phyloP scores from a whole-genome alignment of 2,113 vertebrate species.

The Barnardius zonarius region DNA sequence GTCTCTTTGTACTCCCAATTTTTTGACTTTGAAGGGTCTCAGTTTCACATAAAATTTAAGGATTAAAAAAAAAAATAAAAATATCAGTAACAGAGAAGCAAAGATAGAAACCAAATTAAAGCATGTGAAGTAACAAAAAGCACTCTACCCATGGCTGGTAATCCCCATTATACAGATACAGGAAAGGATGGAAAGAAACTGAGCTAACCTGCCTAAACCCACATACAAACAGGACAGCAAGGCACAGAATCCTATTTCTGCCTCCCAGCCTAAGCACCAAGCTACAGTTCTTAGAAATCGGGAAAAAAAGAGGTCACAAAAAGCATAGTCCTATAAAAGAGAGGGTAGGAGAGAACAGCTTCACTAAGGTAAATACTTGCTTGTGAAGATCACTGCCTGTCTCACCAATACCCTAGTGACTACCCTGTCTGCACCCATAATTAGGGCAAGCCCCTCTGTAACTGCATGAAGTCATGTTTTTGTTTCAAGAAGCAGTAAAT shows the following conservation, averaged over 20 bases:
- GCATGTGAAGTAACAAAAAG: not conserved
- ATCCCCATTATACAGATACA: not conserved
- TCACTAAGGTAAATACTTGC: not conserved
- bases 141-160: not conserved
- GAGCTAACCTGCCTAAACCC: not conserved
- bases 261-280: not conserved
- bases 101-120: not conserved
- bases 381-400: not conserved
- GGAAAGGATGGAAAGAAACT: not conserved
- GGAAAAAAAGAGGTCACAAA: not conserved
- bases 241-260: not conserved
- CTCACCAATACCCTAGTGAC: conserved; percentile 33
- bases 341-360: not conserved
- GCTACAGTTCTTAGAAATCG: not conserved
- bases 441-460: conserved; percentile 30
- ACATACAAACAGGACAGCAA: not conserved
- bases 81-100: not conserved
- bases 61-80: not conserved
- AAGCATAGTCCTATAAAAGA: not conserved
- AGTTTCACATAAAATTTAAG: not conserved
- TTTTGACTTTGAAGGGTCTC: not conserved
- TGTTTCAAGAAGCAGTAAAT: conserved; percentile 42
- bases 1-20: not conserved
- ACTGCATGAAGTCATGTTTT: conserved; percentile 52
- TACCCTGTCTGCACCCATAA: conserved; percentile 38